Conservation (phyloP, 2,888 invertebrate genomes). For the Euproctis similis region DNA sequence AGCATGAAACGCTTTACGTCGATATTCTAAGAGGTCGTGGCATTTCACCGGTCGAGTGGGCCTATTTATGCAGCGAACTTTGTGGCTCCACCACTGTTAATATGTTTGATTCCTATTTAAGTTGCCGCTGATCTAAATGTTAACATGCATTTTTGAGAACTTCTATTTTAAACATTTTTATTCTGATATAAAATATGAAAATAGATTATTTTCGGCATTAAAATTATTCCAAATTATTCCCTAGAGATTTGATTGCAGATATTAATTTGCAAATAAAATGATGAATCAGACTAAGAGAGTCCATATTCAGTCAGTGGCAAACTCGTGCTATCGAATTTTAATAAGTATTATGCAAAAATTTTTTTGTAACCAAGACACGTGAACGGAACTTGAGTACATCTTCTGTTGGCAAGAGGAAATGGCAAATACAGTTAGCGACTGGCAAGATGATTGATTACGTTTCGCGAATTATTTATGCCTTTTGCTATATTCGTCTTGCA, state of each 20-base stretch:
- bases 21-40: too few relatives aligned
- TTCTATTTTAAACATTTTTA: too few relatives aligned
- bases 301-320: conserved; percentile 28
- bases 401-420: conserved; percentile 55
- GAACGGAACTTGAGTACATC: conserved; percentile 54
- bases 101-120: too few relatives aligned
- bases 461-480: conserved; percentile 29
- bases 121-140: too few relatives aligned
- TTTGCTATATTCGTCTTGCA: conserved; percentile 7
- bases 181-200: too few relatives aligned
- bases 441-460: conserved; percentile 36
- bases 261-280: conserved; percentile 21
- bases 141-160: too few relatives aligned
- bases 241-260: conserved; percentile 13
- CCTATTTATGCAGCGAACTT: too few relatives aligned
- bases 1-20: too few relatives aligned
- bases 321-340: conserved; percentile 31
- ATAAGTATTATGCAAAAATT: conserved; percentile 13
- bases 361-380: conserved; percentile 44
- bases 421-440: conserved; percentile 52
- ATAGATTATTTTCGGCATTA: too few relatives aligned
- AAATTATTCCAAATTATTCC: too few relatives aligned
- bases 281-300: conserved; percentile 16
- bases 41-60: too few relatives aligned
- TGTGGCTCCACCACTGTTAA: too few relatives aligned